A percentile compares a stretch with the other conserved stretches of the same genome.
Conservation (phyloP, 2,888 invertebrate species). For the Conistra vaccinii region DNA sequence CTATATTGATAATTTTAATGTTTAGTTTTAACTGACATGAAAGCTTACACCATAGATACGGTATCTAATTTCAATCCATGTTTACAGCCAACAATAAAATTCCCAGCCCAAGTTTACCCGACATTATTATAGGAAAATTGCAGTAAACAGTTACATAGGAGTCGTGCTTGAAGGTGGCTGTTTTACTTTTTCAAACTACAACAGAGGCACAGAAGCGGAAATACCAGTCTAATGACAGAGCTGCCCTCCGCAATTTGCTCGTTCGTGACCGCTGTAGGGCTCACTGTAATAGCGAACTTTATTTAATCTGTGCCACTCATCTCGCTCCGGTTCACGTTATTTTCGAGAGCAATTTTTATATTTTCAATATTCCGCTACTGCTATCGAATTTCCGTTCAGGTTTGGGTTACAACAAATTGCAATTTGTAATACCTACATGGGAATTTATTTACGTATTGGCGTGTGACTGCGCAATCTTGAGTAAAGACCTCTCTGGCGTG, state of each 20-base stretch:
- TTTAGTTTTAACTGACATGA: constrained; percentile 19
- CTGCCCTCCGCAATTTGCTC: constrained; percentile 71
- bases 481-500: constrained; percentile 31
- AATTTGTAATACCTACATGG: constrained; percentile 45
- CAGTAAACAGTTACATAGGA: constrained; percentile 54
- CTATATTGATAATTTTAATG: neutral
- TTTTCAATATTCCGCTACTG: constrained; percentile 37
- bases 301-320: constrained; percentile 67
- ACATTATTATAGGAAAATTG: constrained; percentile 54
- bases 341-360: constrained; percentile 50
- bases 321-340: constrained; percentile 53
- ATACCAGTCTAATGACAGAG: constrained; percentile 77
- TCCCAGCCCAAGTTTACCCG: constrained; percentile 15
- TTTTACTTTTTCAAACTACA: constrained; percentile 56
- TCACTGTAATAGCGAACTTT: constrained; percentile 57
- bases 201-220: constrained; percentile 73
- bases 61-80: constrained; percentile 39
- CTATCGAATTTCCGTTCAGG: constrained; percentile 34
- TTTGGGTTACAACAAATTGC: constrained; percentile 24
- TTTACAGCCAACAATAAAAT: constrained; percentile 40
- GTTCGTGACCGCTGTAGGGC: constrained; percentile 77
- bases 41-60: neutral
- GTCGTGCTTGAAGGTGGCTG: constrained; percentile 42
- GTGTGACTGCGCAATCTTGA: constrained; percentile 42
- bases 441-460: constrained; percentile 40